Evolutionary conservation across 2,113 vertebrate genomes (phyloP).

Genomic region (Alligator mississippiensis): DNA sequence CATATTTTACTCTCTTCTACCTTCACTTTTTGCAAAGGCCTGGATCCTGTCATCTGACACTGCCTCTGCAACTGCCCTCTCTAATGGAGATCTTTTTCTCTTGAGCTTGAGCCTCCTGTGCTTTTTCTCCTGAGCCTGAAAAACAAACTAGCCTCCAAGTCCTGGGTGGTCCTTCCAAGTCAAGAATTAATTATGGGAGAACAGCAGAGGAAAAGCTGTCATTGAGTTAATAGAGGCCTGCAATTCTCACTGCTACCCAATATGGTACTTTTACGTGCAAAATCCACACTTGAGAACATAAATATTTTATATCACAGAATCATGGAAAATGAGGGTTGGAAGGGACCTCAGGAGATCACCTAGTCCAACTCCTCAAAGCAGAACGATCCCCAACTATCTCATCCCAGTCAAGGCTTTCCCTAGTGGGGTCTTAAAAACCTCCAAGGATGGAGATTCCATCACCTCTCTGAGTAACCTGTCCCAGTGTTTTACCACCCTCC

Average conservation of each 20-base stretch:
- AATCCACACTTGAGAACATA: not conserved
- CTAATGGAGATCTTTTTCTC: not conserved
- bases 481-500: too few species aligned
- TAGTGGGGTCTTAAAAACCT: too few species aligned
- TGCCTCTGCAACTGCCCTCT: not conserved
- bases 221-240: not conserved
- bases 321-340: too few species aligned
- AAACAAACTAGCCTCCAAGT: not conserved
- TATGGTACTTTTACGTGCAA: not conserved
- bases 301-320: not conserved
- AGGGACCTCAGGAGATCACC: too few species aligned
- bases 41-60: not conserved
- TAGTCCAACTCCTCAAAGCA: too few species aligned
- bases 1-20: not conserved
- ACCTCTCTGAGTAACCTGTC: too few species aligned
- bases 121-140: not conserved
- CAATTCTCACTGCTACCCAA: not conserved
- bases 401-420: too few species aligned
- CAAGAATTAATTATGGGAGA: not conserved
- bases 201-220: not conserved
- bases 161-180: not conserved
- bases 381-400: too few species aligned
- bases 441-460: too few species aligned
- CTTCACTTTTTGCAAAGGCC: conserved; percentile 4
- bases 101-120: not conserved